Evolutionary conservation across 2,888 invertebrate species (phyloP), one percentile per base, ranked within the genome.

Genomic region (Marronus borbonicus): DNA sequence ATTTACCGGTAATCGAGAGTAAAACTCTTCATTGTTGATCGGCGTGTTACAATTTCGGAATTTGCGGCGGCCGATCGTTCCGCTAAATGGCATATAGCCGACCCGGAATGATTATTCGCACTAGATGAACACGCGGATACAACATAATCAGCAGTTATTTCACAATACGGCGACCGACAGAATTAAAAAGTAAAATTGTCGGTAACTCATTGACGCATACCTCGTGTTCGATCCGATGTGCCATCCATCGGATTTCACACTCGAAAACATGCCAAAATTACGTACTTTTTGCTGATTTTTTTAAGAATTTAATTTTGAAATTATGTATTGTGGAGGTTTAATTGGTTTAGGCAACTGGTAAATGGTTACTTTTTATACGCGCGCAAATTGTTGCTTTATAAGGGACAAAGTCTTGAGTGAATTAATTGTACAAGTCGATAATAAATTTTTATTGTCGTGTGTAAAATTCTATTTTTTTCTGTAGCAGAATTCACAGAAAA

Each of bases 91-190:
- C 58, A 14, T 49, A 68, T 49, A 20, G 3, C 66, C 44, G 66
- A 20, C 17, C 17, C 49, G 44, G 20, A 68, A 68, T 28, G 49
- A 68, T 68, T 68, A 72, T 72, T 72, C 72, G 72, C 72, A 39
- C 39, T 39, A 72, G 60, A 60, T 58, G 17, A 36, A 60, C 44
- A 39, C 60, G 20, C 39, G 58, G 39, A 60, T 72, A 72, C 58
- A 39, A 31, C 52, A 72, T 72, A 72, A 72, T 72, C 72, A 72
- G 60, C 72, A 72, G 72, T 72, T 72, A 72, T 72, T 72, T 72
- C 72, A 72, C 72, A 72, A 72, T 60, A 28, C 60, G 44, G 14
- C 60, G 72, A 58, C 39, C 72, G 72, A 60, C 60, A 58, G 39
- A 72, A 72, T 60, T 72, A 72, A 72, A 72, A 60, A 14, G 36